phyloP scores from a whole-genome alignment of 1,140 invertebrate species.

The Lepidurus packardi region DNA sequence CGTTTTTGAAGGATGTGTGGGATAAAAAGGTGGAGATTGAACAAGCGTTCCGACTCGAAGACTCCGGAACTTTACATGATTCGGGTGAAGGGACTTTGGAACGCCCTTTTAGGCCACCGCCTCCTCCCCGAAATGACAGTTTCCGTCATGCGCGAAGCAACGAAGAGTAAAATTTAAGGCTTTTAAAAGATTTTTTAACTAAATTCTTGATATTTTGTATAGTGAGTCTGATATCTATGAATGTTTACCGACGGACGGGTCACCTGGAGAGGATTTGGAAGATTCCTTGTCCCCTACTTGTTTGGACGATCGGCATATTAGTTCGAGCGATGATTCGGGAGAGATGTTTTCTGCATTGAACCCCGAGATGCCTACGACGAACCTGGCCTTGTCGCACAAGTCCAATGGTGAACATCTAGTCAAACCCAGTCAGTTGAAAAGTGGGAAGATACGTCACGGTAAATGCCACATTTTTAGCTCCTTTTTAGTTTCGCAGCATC shows the following conservation, averaged over 20 bases:
- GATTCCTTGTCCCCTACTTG: constrained; percentile 47
- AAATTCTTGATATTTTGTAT: constrained; percentile 20
- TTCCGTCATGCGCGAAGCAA: constrained; percentile 40
- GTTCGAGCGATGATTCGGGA: constrained; percentile 58
- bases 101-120: constrained; percentile 57
- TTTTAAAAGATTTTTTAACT: constrained; percentile 33
- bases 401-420: constrained; percentile 49
- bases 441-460: constrained; percentile 48
- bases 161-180: constrained; percentile 46
- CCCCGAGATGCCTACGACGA: constrained; percentile 43
- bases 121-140: constrained; percentile 48
- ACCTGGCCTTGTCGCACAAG: constrained; percentile 36
- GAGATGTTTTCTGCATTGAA: constrained; percentile 61
- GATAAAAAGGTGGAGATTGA: constrained; percentile 92
- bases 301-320: constrained; percentile 46
- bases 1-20: constrained; percentile 94
- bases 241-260: constrained; percentile 58
- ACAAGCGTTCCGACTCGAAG: constrained; percentile 84
- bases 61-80: constrained; percentile 56
- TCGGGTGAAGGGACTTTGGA: constrained; percentile 65
- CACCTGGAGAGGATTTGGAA: constrained; percentile 47
- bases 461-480: constrained; percentile 27
- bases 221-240: constrained; percentile 79
- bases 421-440: constrained; percentile 51
- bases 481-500: background rate